Evolutionary conservation across 2,888 invertebrate species (phyloP).

Genomic region (Eristalinus sepulchralis): DNA sequence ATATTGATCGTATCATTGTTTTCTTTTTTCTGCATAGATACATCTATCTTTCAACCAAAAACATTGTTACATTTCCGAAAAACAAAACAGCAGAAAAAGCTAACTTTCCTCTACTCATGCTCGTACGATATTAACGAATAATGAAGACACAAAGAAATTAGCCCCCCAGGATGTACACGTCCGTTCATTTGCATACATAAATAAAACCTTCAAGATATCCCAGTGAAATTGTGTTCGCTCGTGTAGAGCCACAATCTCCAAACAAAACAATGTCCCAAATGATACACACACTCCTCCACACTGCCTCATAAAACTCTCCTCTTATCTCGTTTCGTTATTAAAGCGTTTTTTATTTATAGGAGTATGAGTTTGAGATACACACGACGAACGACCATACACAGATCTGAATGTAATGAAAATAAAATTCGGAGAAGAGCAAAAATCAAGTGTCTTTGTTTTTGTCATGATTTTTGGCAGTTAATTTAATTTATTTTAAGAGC

Average conservation of each 20-base stretch:
- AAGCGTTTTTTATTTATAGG: conserved; percentile 32
- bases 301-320: conserved; percentile 44
- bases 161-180: conserved; percentile 71
- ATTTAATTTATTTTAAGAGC: too few relatives aligned
- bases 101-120: conserved; percentile 23
- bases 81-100: conserved; percentile 6
- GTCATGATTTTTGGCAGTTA: conserved; percentile 9
- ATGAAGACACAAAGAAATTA: conserved; percentile 73
- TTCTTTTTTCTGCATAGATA: too few relatives aligned
- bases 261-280: conserved; percentile 40
- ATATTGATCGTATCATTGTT: too few relatives aligned
- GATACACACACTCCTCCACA: conserved; percentile 16
- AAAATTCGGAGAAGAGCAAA: conserved; percentile 41
- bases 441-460: conserved; percentile 17
- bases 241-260: conserved; percentile 24
- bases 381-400: neutral
- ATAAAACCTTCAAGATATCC: conserved; percentile 67
- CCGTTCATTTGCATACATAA: conserved; percentile 73
- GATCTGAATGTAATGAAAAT: conserved; percentile 29
- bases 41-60: too few relatives aligned
- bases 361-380: neutral
- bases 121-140: conserved; percentile 64
- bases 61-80: conserved; percentile 14
- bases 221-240: conserved; percentile 42
- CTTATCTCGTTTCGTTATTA: conserved; percentile 54